phyloP scores from a whole-genome alignment of 2,797 vertebrate species.

The Acipenser ruthenus region DNA sequence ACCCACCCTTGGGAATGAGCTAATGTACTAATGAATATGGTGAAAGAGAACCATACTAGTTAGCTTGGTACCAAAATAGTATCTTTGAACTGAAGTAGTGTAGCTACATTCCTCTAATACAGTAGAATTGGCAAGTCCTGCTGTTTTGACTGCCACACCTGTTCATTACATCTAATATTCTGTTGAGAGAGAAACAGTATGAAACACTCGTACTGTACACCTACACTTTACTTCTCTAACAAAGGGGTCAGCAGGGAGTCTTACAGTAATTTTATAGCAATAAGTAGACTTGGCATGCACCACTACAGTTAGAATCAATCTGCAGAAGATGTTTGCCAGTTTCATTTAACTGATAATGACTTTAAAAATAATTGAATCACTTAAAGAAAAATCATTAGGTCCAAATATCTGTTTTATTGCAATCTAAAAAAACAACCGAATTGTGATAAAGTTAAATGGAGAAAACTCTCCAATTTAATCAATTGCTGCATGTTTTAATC shows the following conservation, averaged over 20 bases:
- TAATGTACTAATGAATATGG: neutral
- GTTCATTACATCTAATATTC: neutral
- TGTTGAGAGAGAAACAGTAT: no score
- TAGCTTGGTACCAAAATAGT: neutral
- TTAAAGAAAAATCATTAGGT: neutral
- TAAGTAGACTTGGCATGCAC: neutral
- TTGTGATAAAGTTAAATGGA: no score
- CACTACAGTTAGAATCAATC: neutral
- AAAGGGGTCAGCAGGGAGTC: no score
- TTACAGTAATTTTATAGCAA: no score
- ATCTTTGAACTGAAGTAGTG: neutral
- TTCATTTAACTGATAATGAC: conserved; percentile 24
- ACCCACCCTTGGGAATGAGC: neutral
- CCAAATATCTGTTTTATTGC: no score
- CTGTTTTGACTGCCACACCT: neutral
- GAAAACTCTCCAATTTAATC: no score
- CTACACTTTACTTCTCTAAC: no score
- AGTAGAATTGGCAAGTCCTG: neutral
- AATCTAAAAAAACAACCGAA: no score
- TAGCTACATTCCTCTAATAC: neutral
- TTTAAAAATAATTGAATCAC: conserved; percentile 29
- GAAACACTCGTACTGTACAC: no score
- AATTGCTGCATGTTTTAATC: no score
- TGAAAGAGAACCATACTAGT: neutral
- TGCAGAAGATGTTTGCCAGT: conserved; percentile 21